These are phyloP conservation scores for Oscheius sp. DNA, from an alignment of 2,888 invertebrate species.

Conservation along the genomic window DNA sequence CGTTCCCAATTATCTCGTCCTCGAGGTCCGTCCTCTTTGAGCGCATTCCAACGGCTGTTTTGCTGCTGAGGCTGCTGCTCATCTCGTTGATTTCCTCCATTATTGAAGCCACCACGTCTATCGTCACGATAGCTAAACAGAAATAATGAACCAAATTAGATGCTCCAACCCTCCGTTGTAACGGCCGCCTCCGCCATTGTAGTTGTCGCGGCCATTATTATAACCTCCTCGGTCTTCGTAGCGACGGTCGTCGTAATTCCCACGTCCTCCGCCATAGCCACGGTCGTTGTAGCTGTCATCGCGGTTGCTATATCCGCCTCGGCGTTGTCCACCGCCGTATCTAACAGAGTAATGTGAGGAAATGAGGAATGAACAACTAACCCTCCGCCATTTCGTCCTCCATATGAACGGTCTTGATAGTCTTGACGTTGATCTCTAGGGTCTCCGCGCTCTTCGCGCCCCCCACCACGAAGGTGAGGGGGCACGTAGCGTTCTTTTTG, in stretches of 20 bases:
- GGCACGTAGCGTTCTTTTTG: slow-evolving; percentile 54
- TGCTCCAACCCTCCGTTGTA: slow-evolving; percentile 14
- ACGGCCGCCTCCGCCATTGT: slow-evolving; percentile 36
- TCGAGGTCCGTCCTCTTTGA: slow-evolving; percentile 13
- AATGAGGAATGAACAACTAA: background rate
- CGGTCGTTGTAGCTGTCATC: slow-evolving; percentile 34
- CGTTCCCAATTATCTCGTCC: slow-evolving; percentile 19
- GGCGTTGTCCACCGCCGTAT: slow-evolving; percentile 8
- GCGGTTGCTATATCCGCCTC: slow-evolving; percentile 28
- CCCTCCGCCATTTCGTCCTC: slow-evolving; percentile 29
- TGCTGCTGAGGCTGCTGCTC: background rate
- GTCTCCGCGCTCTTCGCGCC: slow-evolving; percentile 33
- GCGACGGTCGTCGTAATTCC: slow-evolving; percentile 10
- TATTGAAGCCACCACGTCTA: slow-evolving; percentile 11
- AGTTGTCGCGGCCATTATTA: slow-evolving; percentile 34
- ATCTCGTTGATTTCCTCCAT: slow-evolving; percentile 11
- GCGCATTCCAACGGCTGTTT: slow-evolving; percentile 34
- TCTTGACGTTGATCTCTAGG: slow-evolving; percentile 25
- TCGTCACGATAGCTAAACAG: slow-evolving; percentile 2
- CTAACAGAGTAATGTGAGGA: background rate
- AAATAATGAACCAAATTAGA: background rate
- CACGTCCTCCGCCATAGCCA: slow-evolving; percentile 24
- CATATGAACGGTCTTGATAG: slow-evolving; percentile 16
- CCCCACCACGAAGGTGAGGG: slow-evolving; percentile 56
- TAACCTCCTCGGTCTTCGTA: slow-evolving; percentile 32